These are phyloP conservation scores for Scytalopus superciliaris DNA, from an alignment of 2,113 vertebrate genomes.

Conservation along the genomic window DNA sequence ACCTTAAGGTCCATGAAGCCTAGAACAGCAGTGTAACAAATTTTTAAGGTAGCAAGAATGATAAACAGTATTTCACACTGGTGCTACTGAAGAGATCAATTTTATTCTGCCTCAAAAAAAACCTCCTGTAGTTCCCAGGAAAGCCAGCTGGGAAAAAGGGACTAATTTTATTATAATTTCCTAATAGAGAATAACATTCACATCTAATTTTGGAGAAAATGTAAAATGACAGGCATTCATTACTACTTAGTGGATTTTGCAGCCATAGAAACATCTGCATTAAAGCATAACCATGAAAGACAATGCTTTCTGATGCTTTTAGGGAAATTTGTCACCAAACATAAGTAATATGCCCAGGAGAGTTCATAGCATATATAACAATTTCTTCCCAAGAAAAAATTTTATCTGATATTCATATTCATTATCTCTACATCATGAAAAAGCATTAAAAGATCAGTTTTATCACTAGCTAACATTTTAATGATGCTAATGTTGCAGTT, in stretches of 20 bases:
- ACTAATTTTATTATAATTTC: background rate
- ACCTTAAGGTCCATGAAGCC: conserved; percentile 5
- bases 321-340: background rate
- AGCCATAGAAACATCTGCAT: background rate
- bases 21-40: background rate
- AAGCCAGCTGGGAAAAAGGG: conserved; percentile 5
- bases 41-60: conserved; percentile 3
- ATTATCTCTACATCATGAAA: background rate
- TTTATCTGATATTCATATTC: background rate
- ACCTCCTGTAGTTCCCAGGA: background rate
- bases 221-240: background rate
- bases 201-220: background rate
- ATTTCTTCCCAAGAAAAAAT: background rate
- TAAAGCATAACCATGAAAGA: background rate
- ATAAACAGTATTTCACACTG: background rate
- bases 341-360: background rate
- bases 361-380: background rate
- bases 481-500: background rate
- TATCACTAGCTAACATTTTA: background rate
- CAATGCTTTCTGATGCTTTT: background rate
- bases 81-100: background rate
- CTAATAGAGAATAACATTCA: background rate
- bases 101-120: background rate
- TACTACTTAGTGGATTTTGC: background rate
- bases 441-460: background rate